phyloP scores from a whole-genome alignment of 1,140 invertebrate genomes.

The Pentalonia nigronervosa region DNA sequence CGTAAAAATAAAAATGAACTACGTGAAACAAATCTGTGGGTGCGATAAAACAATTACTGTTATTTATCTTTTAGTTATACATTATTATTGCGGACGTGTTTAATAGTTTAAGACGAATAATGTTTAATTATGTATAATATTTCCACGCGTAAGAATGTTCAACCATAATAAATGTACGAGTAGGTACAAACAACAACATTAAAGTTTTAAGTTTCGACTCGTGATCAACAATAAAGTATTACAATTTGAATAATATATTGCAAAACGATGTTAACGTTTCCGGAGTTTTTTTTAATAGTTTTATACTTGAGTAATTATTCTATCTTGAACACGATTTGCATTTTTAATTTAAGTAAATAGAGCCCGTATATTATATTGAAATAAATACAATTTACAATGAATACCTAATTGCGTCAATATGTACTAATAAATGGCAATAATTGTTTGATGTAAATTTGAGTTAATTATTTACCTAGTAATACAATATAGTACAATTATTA shows the following conservation, averaged over 20 bases:
- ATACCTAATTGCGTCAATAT: neutral
- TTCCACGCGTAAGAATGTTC: neutral
- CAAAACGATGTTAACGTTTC: neutral
- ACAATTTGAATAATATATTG: conserved; percentile 3
- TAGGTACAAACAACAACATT: neutral
- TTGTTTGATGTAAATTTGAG: neutral
- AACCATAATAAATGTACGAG: neutral
- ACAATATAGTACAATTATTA: neutral
- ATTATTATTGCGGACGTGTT: neutral
- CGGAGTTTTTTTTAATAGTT: neutral
- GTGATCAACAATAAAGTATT: neutral
- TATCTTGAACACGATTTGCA: neutral
- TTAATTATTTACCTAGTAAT: neutral
- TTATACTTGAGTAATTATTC: neutral
- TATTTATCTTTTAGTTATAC: neutral
- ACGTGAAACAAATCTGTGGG: neutral
- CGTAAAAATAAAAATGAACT: conserved; percentile 2
- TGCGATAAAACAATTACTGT: neutral
- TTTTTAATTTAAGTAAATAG: neutral
- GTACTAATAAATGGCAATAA: neutral
- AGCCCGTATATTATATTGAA: neutral
- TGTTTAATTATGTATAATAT: conserved; percentile 4
- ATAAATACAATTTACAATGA: neutral
- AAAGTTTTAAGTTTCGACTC: neutral
- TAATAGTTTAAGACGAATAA: neutral